Percentiles rank a stretch among this genome's conserved stretches.
phyloP scores from a whole-genome alignment of 2,113 vertebrate genomes.

The Diadophis punctatus region DNA sequence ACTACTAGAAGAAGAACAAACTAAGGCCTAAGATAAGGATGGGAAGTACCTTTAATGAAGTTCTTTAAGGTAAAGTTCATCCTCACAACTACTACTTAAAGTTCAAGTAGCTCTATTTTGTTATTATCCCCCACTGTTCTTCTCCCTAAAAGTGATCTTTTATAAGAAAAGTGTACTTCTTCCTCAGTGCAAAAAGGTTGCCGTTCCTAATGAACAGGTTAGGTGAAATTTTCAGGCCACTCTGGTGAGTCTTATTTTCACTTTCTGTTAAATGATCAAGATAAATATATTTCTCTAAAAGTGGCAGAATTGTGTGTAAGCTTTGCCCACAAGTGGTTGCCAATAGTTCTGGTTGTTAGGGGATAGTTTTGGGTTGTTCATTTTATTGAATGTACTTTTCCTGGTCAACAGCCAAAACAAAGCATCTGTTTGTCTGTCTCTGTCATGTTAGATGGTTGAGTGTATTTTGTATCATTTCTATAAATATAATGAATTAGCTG shows the following conservation, averaged over 20 bases:
- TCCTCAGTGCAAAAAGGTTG: background rate
- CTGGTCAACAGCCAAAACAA: no score
- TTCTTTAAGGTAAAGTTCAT: background rate
- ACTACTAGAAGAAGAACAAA: background rate
- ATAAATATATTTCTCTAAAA: background rate
- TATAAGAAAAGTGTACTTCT: background rate
- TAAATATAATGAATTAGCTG: background rate
- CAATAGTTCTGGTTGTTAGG: background rate
- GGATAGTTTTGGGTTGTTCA: background rate
- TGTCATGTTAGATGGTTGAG: background rate
- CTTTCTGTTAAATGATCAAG: background rate
- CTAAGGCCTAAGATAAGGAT: background rate
- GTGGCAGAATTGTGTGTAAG: background rate
- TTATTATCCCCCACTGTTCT: background rate
- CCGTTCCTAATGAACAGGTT: background rate
- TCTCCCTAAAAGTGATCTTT: background rate
- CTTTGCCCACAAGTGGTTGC: background rate
- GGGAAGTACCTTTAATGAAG: background rate
- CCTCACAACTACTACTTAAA: background rate
- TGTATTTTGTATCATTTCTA: background rate
- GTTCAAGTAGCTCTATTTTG: background rate
- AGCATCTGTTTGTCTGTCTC: background rate
- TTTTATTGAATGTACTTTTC: background rate
- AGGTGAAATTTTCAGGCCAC: background rate
- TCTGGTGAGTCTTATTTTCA: background rate